Conservation (phyloP, 2,888 invertebrate species). For the Ormyrus pomaceus region DNA sequence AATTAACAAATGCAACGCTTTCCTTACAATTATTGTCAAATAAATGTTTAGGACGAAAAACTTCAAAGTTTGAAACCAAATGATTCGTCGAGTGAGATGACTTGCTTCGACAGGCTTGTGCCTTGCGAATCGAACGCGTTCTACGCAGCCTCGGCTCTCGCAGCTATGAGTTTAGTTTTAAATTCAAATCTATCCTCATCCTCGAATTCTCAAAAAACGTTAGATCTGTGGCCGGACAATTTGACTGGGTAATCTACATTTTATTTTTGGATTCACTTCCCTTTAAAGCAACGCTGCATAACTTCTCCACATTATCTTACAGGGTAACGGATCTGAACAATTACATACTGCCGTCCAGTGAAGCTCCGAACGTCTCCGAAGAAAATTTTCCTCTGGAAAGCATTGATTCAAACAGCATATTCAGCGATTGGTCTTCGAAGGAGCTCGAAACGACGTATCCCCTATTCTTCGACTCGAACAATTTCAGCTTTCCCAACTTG, state of each 20-base stretch:
- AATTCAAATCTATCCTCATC: slow-evolving; percentile 58
- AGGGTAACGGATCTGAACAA: neutral
- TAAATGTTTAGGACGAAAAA: slow-evolving; percentile 75
- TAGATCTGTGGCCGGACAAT: neutral
- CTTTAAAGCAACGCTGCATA: no score
- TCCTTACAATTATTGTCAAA: neutral
- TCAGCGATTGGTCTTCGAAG: slow-evolving; percentile 26
- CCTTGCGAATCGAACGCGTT: slow-evolving; percentile 70
- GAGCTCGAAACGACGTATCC: neutral
- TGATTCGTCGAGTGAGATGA: slow-evolving; percentile 56
- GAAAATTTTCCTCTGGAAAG: neutral
- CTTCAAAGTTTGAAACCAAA: slow-evolving; percentile 78
- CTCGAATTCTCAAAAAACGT: neutral
- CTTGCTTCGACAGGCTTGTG: slow-evolving; percentile 60
- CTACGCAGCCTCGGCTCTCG: slow-evolving; percentile 72
- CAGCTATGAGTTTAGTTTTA: slow-evolving; percentile 74
- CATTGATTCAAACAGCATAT: slow-evolving; percentile 35
- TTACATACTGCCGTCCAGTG: slow-evolving; percentile 16
- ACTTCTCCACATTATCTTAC: no score
- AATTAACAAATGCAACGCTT: neutral
- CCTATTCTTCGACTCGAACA: neutral
- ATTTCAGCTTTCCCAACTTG: neutral
- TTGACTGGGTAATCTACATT: no score
- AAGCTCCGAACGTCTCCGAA: neutral
- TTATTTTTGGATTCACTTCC: no score